Evolutionary conservation across 2,888 invertebrate species (phyloP), one percentile per base, ranked within the genome.

Genomic region (Dryocosmus kuriphilus): DNA sequence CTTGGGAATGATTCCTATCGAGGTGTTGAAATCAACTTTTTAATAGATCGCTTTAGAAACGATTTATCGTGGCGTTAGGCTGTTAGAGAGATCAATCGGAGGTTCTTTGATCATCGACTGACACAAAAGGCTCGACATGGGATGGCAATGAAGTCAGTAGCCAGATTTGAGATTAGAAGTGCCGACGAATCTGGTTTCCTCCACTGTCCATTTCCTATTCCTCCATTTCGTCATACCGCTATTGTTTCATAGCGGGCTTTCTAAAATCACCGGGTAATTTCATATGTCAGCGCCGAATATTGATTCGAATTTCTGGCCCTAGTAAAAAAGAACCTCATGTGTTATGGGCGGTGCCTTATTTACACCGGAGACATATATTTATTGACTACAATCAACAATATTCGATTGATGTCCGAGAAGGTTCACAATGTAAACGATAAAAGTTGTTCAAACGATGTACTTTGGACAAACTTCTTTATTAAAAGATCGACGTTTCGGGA

Each of bases 221-320:
- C 41, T 41, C 7, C 65, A 5, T 41, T 65, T 41, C 41, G 65
- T 41, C 65, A 65, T 65, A 41, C 22, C 35, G 63, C 63, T 41
- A 65, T 65, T 65, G 89, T 88, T 88, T 88, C 87, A 83, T 86
- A 85, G 86, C 89, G 87, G 86, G 87, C 88, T 87, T 87, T 77
- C 76, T 79, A 67, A 24, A 46, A 71, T 19, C 51, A 71, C 46
- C 19, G 51, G 60, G 89, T 89, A 91, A 91, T 91, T 91, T 88
- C 86, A 88, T 87, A 89, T 88, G 91, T 91, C 91, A 90, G 89
- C 91, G 86, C 90, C 90, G 91, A 91, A 91, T 91, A 91, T 91
- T 91, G 91, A 91, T 91, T 91, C 86, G 90, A 90, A 91, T 91
- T 91, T 90, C 88, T 87, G 80, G 65, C 82, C 78, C n/a, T n/a